Base-by-base conservation (phyloP, 2,113 vertebrate species). In the Sapayoa aenigma region DNA sequence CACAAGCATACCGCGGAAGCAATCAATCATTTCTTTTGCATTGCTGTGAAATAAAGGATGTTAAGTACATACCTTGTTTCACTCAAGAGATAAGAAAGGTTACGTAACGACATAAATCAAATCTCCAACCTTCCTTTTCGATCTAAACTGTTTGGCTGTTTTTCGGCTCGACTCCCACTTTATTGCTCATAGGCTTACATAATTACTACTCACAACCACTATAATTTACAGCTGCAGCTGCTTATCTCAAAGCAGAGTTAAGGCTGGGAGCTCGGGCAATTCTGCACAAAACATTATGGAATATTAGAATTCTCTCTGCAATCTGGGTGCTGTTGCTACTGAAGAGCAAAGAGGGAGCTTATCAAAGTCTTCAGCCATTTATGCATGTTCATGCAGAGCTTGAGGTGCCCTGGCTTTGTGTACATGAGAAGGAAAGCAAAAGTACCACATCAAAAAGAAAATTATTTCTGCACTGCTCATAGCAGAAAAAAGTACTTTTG, bases 181-280 rank as follows among this genome's bases (percentile, higher is more conserved):
- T 80, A 87, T 33, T 8, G 58, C 71, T 88, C 87, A n/a, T 3
- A 67, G 68, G n/a, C 72, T 96, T 77, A 90, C 23, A 24, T 92
- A 96, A 92, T 67, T 59, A 78, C 85, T 37, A 18, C 35, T 74
- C 90, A 52, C 33, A 79, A 74, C 47, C 68, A 80, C 87, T 72
- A 4, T 67, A 92, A 95, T 94, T 96, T 91, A 85, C 88, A 88
- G 75, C 79, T 85, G 50, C 19, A 78, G 71, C 59, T 71, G 56
- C 67, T 91, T 92, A 92, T 90, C 93, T 95, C 65, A 56, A 81
- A 72, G 67, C 65, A 56, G 72, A 90, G 47, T 59, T 88, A 63
- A 47, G 60, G 79, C 46, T 80, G 42, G 62, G 63, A 93, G 78
- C 50, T 44, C 8, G 37, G 76, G 76, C 76, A 93, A 62, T 56